Conservation (phyloP, 2,888 invertebrate species). For the Poecilus cupreus region DNA sequence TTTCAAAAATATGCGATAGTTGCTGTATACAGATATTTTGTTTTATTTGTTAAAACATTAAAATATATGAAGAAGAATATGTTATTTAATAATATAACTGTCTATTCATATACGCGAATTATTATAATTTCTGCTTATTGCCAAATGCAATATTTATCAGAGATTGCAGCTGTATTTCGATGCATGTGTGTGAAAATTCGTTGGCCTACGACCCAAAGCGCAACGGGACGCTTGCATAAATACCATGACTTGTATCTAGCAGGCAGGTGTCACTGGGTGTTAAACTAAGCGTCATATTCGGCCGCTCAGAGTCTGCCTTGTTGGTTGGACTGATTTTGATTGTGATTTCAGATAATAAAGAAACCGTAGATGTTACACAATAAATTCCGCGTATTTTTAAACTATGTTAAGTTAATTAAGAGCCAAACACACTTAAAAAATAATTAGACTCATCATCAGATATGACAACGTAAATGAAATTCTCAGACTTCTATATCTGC, state of each 20-base stretch:
- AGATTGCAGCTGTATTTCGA: too few species aligned
- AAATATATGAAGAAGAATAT: too few species aligned
- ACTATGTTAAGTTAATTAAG: neutral
- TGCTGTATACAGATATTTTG: too few species aligned
- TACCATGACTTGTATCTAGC: neutral
- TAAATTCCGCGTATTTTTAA: conserved; percentile 7
- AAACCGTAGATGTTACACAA: neutral
- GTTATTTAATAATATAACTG: too few species aligned
- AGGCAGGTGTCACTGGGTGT: conserved; percentile 26
- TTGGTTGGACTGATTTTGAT: neutral
- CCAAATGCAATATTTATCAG: too few species aligned
- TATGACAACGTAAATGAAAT: neutral
- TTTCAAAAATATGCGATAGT: too few species aligned
- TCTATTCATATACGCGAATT: too few species aligned
- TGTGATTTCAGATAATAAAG: neutral
- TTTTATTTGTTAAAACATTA: too few species aligned
- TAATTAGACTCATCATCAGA: neutral
- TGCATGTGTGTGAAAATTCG: too few species aligned
- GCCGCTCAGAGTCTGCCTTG: neutral
- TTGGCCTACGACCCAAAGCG: neutral
- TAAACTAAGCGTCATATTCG: neutral
- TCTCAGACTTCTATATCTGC: too few species aligned
- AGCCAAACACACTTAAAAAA: neutral
- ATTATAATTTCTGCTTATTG: too few species aligned
- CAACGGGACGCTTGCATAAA: neutral